phyloP scores from a whole-genome alignment of 1,140 invertebrate genomes.

The Neodiprion lecontei region DNA sequence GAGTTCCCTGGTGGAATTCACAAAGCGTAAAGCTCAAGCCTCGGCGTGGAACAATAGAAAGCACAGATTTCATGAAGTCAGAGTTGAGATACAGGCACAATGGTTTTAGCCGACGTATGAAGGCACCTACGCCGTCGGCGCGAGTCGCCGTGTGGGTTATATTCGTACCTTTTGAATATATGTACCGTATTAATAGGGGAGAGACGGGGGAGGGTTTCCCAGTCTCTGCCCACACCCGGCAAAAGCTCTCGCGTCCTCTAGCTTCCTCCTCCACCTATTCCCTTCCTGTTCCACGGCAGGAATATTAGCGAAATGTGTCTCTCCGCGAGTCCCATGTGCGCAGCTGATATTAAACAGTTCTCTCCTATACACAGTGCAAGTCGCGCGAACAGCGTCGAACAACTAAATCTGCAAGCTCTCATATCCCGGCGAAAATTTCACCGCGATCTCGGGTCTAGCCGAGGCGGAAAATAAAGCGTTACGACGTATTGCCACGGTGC shows the following conservation, averaged over 20 bases:
- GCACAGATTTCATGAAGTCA: slow-evolving; percentile 1
- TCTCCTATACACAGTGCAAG: neutral
- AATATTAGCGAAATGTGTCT: slow-evolving; percentile 4
- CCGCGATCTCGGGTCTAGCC: neutral
- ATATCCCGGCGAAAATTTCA: too few species aligned
- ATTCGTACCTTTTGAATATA: neutral
- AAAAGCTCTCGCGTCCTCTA: too few species aligned
- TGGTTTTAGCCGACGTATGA: neutral
- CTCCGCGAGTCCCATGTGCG: neutral
- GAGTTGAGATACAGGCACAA: neutral
- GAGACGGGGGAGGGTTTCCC: too few species aligned
- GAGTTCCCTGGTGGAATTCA: neutral
- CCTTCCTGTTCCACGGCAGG: neutral
- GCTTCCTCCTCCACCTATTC: too few species aligned
- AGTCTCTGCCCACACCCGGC: too few species aligned
- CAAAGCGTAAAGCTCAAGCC: neutral
- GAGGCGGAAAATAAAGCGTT: neutral
- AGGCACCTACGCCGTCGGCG: neutral
- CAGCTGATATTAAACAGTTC: slow-evolving; percentile 1
- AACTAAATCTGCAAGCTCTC: too few species aligned
- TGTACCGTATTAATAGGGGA: neutral
- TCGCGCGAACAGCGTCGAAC: too few species aligned
- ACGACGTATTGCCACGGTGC: neutral
- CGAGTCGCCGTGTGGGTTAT: neutral
- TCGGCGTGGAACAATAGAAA: neutral